Percentiles rank a stretch among this genome's conserved stretches.
Conservation (phyloP, 2,888 invertebrate species). For the Chydorus sphaericus region DNA sequence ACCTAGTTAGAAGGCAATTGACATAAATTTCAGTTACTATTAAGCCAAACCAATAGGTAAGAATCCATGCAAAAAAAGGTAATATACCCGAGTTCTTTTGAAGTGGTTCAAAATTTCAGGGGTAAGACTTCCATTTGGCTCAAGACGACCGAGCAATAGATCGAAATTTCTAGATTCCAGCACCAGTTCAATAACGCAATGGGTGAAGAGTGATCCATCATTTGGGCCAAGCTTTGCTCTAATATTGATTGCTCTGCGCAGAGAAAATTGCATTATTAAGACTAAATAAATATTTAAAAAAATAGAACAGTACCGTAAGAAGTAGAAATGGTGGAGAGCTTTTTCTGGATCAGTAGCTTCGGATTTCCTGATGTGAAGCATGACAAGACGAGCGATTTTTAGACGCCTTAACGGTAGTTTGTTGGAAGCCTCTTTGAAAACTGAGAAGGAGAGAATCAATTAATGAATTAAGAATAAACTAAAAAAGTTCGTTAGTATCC, state of each 20-base stretch:
- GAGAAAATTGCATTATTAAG: background rate
- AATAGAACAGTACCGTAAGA: slow-evolving; percentile 48
- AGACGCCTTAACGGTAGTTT: slow-evolving; percentile 63
- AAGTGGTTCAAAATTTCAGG: slow-evolving; percentile 68
- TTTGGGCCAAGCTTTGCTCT: too few relatives aligned
- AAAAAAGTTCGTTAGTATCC: background rate
- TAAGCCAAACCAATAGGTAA: background rate
- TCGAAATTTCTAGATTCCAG: slow-evolving; percentile 73
- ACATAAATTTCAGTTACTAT: background rate
- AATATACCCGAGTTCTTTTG: slow-evolving; percentile 30
- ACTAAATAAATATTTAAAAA: background rate
- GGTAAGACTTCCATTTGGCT: slow-evolving; percentile 44
- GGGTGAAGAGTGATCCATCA: slow-evolving; percentile 70
- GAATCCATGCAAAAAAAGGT: slow-evolving; percentile 40
- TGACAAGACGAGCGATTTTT: slow-evolving; percentile 72
- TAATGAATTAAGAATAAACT: background rate
- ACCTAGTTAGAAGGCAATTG: slow-evolving; percentile 19
- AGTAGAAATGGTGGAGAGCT: slow-evolving; percentile 81
- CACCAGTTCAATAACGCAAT: slow-evolving; percentile 67
- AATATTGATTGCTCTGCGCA: slow-evolving; percentile 56
- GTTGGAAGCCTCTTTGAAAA: slow-evolving; percentile 65
- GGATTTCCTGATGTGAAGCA: slow-evolving; percentile 79
- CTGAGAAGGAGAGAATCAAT: slow-evolving; percentile 29
- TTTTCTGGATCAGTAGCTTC: slow-evolving; percentile 77
- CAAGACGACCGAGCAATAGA: slow-evolving; percentile 55